Conservation (phyloP, 2,888 invertebrate genomes). For the Cylloceria caligata region DNA sequence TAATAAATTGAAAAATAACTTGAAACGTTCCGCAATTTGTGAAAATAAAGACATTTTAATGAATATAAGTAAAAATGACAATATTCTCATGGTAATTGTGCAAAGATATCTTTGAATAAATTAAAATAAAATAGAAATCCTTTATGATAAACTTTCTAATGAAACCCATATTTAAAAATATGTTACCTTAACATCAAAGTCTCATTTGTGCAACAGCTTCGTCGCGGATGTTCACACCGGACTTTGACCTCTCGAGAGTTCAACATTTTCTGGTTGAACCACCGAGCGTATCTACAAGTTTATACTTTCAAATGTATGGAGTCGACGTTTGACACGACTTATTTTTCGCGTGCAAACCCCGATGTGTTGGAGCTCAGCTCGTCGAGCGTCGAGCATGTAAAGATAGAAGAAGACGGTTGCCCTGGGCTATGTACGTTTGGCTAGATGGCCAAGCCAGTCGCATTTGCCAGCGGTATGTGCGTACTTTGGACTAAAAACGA, state of each 20-base stretch:
- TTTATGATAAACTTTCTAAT: neutral
- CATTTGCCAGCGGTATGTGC: constrained; percentile 17
- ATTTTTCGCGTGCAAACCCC: constrained; percentile 77
- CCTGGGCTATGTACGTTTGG: constrained; percentile 62
- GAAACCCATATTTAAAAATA: neutral
- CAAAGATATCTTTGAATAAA: neutral
- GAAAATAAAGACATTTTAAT: neutral
- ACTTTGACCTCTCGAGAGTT: constrained; percentile 60
- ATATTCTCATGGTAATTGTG: neutral
- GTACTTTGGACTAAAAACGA: constrained; percentile 1
- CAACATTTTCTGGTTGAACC: constrained; percentile 43
- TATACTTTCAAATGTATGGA: constrained; percentile 45
- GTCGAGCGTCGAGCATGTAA: constrained; percentile 43
- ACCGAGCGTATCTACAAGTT: constrained; percentile 48
- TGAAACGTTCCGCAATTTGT: neutral
- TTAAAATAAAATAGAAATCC: neutral
- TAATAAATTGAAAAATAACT: neutral
- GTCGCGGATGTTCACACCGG: constrained; percentile 18
- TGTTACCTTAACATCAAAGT: constrained; percentile 4
- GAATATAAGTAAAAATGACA: neutral
- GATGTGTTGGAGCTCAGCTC: constrained; percentile 12
- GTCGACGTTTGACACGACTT: constrained; percentile 79
- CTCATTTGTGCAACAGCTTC: constrained; percentile 4
- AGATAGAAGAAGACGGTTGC: constrained; percentile 47
- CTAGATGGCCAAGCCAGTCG: constrained; percentile 43